A percentile compares a stretch with the other conserved stretches of the same genome.
Conservation (phyloP, 2,888 invertebrate species). For the Lasiommata megera region DNA sequence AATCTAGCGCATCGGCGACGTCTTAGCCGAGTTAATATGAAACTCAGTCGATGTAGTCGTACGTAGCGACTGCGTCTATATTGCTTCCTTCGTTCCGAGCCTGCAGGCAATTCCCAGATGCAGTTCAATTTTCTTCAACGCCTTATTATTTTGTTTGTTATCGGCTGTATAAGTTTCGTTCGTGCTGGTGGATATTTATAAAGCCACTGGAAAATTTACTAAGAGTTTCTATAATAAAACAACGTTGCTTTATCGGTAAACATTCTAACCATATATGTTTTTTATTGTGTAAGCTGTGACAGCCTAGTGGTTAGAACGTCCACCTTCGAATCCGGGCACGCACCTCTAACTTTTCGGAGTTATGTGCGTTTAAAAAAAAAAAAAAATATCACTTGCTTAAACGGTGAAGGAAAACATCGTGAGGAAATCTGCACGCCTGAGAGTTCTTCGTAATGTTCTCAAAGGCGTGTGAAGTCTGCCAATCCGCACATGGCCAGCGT, state of each 20-base stretch:
- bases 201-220: neutral
- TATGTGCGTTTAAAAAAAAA: too few species aligned
- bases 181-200: neutral
- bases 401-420: too few species aligned
- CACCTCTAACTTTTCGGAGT: too few species aligned
- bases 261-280: neutral
- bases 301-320: too few species aligned
- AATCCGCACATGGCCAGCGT: too few species aligned
- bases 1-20: neutral
- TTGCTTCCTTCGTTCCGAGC: neutral
- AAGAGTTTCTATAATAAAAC: neutral
- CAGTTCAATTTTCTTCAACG: conserved; percentile 8
- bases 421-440: too few species aligned
- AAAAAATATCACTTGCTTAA: too few species aligned
- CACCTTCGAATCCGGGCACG: too few species aligned
- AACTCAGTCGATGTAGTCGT: neutral
- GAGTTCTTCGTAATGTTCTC: too few species aligned
- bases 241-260: neutral
- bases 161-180: neutral
- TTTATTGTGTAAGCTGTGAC: too few species aligned
- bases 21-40: conserved; percentile 6
- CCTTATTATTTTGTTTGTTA: neutral
- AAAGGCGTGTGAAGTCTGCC: too few species aligned
- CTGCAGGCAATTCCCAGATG: neutral
- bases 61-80: neutral